phyloP scores from a whole-genome alignment of 2,888 invertebrate species.

The Syrista parreyssii region DNA sequence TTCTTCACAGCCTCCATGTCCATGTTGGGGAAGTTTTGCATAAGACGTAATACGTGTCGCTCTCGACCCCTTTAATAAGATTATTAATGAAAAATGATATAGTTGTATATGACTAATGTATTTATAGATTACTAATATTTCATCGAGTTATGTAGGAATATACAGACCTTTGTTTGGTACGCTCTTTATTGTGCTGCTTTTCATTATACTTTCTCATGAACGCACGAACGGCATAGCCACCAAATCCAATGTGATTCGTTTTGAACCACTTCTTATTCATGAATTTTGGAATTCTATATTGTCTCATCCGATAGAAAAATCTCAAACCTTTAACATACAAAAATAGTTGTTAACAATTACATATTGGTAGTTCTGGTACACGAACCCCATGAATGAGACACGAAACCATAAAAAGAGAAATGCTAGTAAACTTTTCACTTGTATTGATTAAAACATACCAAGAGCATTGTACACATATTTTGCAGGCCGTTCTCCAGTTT shows the following conservation, averaged over 20 bases:
- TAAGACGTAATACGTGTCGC: slow-evolving; percentile 49
- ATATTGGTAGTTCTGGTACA: neutral
- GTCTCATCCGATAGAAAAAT: slow-evolving; percentile 65
- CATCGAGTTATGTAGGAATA: slow-evolving; percentile 8
- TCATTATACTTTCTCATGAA: slow-evolving; percentile 75
- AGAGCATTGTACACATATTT: slow-evolving; percentile 71
- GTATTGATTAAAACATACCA: slow-evolving; percentile 62
- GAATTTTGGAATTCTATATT: slow-evolving; percentile 75
- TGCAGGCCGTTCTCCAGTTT: slow-evolving; percentile 81
- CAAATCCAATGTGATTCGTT: slow-evolving; percentile 70
- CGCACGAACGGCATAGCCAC: slow-evolving; percentile 73
- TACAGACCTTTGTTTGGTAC: slow-evolving; percentile 34
- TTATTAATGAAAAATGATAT: neutral
- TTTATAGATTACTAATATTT: neutral
- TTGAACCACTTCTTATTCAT: slow-evolving; percentile 76
- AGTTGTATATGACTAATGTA: neutral
- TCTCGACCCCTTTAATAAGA: neutral
- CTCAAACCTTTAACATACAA: slow-evolving; percentile 55
- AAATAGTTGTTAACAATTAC: neutral
- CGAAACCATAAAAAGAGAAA: neutral
- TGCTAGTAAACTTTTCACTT: neutral
- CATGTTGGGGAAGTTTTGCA: slow-evolving; percentile 82
- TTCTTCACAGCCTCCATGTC: slow-evolving; percentile 77
- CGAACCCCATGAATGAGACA: neutral
- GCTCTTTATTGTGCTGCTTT: slow-evolving; percentile 59